A percentile compares a stretch with the other conserved stretches of the same genome.
Evolutionary conservation across 2,113 vertebrate species (phyloP).

Genomic region (Sylvietta virens): DNA sequence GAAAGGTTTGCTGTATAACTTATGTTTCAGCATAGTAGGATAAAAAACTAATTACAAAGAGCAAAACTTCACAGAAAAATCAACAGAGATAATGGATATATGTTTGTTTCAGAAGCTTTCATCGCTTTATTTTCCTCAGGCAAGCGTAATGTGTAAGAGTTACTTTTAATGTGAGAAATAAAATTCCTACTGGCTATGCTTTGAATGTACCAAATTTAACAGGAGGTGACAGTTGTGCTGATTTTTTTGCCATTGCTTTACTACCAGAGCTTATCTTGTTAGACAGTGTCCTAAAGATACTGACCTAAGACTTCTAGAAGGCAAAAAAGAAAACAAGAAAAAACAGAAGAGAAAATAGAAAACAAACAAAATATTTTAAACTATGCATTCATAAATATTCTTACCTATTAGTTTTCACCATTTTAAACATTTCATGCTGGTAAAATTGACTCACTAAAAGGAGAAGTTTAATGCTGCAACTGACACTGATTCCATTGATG

Average conservation of each 20-base stretch:
- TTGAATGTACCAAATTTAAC: constrained; percentile 25
- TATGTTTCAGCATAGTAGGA: not conserved
- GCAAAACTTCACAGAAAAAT: not conserved
- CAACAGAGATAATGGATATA: not conserved
- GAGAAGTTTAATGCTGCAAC: not conserved
- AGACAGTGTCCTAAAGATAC: constrained; percentile 64
- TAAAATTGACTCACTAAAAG: not conserved
- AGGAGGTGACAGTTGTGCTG: constrained; percentile 48
- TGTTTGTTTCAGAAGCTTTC: not conserved
- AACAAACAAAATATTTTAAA: not conserved
- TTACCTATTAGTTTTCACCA: not conserved
- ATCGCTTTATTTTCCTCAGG: not conserved
- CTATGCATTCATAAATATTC: not conserved
- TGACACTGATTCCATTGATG: not conserved
- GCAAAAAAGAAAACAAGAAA: not conserved
- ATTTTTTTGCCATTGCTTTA: constrained; percentile 25
- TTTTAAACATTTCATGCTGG: not conserved
- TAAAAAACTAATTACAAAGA: not conserved
- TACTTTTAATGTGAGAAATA: constrained; percentile 58
- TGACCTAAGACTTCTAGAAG: constrained; percentile 27
- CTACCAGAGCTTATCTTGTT: constrained; percentile 48
- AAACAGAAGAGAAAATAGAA: not conserved
- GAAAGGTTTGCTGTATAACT: not conserved
- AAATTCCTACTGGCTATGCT: constrained; percentile 44
- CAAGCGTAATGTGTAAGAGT: constrained; percentile 23